Conservation (phyloP, 2,113 vertebrate genomes). For the Gracilinanus agilis region DNA sequence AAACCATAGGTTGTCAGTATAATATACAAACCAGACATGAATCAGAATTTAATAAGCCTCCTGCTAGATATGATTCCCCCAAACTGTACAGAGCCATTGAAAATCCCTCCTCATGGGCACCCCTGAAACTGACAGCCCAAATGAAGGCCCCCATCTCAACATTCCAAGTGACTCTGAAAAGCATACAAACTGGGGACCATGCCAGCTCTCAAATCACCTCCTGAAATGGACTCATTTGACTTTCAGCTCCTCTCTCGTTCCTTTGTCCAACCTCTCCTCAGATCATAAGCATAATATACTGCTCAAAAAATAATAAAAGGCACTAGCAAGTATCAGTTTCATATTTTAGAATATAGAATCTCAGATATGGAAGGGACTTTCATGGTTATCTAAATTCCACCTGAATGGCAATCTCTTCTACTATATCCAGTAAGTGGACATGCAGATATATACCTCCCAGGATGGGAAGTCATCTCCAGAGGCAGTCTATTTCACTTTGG, state of each 20-base stretch:
- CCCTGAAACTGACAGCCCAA: not conserved
- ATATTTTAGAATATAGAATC: not conserved
- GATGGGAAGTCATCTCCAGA: not conserved
- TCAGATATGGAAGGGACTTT: not conserved
- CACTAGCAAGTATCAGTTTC: not conserved
- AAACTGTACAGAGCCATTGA: not conserved
- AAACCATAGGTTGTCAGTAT: not conserved
- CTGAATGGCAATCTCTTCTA: not conserved
- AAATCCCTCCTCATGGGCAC: not conserved
- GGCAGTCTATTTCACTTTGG: not conserved
- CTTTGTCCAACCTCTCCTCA: not conserved
- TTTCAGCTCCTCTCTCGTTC: not conserved
- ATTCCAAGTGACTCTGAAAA: not conserved
- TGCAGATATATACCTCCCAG: not conserved
- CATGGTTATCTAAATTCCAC: not conserved
- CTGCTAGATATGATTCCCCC: not conserved
- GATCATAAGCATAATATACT: not conserved
- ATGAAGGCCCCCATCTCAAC: not conserved
- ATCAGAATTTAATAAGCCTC: not conserved
- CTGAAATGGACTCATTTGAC: not conserved
- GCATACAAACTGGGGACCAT: not conserved
- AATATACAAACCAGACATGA: not conserved
- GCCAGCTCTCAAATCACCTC: not conserved
- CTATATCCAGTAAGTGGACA: not conserved
- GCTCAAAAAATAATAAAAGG: not conserved